Conservation (phyloP, 1,140 invertebrate species). For the Lordiphosa stackelbergi region DNA sequence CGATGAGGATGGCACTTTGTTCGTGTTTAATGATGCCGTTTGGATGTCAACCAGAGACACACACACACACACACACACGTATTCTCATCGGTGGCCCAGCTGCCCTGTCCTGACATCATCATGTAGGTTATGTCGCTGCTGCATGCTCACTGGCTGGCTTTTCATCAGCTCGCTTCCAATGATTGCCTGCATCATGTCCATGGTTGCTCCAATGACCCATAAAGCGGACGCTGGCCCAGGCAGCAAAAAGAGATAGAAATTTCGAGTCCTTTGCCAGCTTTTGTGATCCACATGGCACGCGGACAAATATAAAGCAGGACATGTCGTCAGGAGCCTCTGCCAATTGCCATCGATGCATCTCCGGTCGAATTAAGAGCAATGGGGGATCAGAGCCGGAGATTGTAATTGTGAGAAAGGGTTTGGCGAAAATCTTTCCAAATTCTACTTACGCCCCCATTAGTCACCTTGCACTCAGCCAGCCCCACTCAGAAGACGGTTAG, state of each 20-base stretch:
- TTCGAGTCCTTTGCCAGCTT: constrained; percentile 22
- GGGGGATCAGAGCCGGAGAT: constrained; percentile 10
- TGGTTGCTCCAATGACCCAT: constrained; percentile 69
- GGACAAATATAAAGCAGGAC: constrained; percentile 23
- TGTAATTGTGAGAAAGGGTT: not conserved
- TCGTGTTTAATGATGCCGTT: constrained; percentile 73
- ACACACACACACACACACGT: not conserved
- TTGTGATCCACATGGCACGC: constrained; percentile 20
- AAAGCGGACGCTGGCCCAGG: constrained; percentile 51
- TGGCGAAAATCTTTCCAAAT: not conserved
- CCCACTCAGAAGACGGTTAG: not conserved
- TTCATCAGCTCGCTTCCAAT: constrained; percentile 53
- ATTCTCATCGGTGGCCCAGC: constrained; percentile 40
- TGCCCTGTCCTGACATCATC: constrained; percentile 37
- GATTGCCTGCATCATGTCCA: constrained; percentile 37
- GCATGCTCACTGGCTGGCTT: constrained; percentile 49
- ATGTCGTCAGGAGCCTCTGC: constrained; percentile 32
- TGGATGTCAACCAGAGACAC: constrained; percentile 42
- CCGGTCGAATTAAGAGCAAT: constrained; percentile 37
- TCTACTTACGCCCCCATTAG: no score
- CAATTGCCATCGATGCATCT: constrained; percentile 53
- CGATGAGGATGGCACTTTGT: constrained; percentile 61
- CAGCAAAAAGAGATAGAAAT: constrained; percentile 10
- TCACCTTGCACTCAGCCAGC: not conserved
- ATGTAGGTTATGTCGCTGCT: constrained; percentile 61